Percentiles rank a stretch among this genome's conserved stretches.
Conservation (phyloP, 2,113 vertebrate genomes). For the Neopipo cinnamomea region DNA sequence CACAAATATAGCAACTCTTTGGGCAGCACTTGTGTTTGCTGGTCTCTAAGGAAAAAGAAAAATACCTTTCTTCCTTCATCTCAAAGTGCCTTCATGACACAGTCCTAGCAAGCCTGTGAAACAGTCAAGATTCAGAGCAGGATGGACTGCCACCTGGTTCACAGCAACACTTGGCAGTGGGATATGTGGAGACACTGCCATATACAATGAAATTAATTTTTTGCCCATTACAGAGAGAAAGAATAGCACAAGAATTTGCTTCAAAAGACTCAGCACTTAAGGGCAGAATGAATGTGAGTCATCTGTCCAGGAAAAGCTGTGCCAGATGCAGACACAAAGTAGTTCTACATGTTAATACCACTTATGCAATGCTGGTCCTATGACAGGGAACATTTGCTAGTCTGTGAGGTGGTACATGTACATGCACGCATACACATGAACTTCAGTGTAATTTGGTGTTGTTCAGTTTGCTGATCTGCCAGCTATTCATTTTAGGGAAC, state of each 20-base stretch:
- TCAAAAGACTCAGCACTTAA: not conserved
- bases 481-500: not conserved
- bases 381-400: not conserved
- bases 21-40: not conserved
- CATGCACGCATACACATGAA: not conserved
- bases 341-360: not conserved
- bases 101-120: not conserved
- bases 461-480: not conserved
- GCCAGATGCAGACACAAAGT: constrained; percentile 12
- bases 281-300: constrained; percentile 22
- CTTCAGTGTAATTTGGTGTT: not conserved
- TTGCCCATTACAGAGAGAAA: not conserved
- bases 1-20: not conserved
- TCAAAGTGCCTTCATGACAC: not conserved
- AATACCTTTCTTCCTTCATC: not conserved
- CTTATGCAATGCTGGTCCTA: not conserved
- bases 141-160: not conserved
- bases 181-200: not conserved
- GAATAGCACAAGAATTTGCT: not conserved
- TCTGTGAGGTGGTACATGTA: not conserved
- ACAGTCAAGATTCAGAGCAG: not conserved
- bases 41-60: not conserved
- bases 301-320: constrained; percentile 39
- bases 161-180: not conserved
- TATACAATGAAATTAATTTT: not conserved